Evolutionary conservation across 2,797 vertebrate species (phyloP), one percentile per base, ranked within the genome.

Genomic region (Heterohyrax brucei): DNA sequence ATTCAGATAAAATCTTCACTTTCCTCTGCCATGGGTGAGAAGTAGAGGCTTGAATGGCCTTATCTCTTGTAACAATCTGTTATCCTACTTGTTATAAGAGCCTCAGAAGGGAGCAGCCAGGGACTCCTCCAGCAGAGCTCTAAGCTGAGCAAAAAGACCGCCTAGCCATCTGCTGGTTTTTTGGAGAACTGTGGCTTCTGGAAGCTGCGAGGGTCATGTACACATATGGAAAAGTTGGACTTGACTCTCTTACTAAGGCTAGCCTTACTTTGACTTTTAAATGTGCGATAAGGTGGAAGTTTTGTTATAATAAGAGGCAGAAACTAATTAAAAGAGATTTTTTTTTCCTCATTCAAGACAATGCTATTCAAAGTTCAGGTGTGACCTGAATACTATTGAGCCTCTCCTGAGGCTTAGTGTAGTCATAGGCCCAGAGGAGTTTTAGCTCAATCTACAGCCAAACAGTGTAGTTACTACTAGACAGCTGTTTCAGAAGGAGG

Each of bases 181-280:
- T 18, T 61, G 7, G 70, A 62, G 26, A 70, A 61, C 75, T 18
- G 18, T 80, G 46, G 39, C 48, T 80, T 89, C 33, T 89, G 24
- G 73, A 39, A 79, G 19, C 75, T 62, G 72, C 88, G 62, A 16
- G 39, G 48, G 39, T 88, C 83, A n/a, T 59, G 91, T 91, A 46
- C 10, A 64, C 62, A 9, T 18, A 76, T 88, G 28, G 48, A 62
- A 91, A 93, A 80, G 22, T 70, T 68, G 46, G 12, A 84, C 1
- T 84, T 68, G 66, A 46, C 66, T 48, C 68, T 84, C 50, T 68
- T 66, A 21, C 90, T 22, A 72, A 21, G 5, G 10, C 9, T 76
- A 85, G 33, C 10, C 26, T 61, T 83, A 28, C 22, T 78, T 78
- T 79, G 77, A 50, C 26, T 33, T 89, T 72, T 53, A 90, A 92